phyloP scores from a whole-genome alignment of 2,888 invertebrate genomes.

The Apamea crenata region DNA sequence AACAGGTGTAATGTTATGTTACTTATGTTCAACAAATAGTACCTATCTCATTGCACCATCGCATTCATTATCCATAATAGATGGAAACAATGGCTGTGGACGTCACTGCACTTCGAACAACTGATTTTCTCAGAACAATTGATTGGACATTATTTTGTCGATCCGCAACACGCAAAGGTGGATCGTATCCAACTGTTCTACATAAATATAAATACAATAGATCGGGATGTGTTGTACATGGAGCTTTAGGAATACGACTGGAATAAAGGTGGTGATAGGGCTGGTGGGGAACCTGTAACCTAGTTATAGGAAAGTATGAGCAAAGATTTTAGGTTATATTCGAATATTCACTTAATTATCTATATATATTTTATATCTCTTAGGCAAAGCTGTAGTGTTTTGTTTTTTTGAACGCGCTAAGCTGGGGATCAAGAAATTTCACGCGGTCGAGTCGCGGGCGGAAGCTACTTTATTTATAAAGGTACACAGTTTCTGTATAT shows the following conservation, averaged over 20 bases:
- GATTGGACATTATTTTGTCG: slow-evolving; percentile 34
- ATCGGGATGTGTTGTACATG: neutral
- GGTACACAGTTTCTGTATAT: too few species aligned
- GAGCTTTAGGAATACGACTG: neutral
- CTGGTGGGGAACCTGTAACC: neutral
- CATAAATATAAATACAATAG: slow-evolving; percentile 39
- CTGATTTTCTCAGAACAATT: slow-evolving; percentile 42
- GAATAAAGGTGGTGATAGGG: neutral
- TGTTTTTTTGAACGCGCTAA: too few species aligned
- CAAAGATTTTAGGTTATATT: neutral
- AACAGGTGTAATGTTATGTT: neutral
- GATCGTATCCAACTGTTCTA: slow-evolving; percentile 27
- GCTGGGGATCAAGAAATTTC: too few species aligned
- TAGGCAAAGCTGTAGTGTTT: too few species aligned
- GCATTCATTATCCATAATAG: slow-evolving; percentile 23
- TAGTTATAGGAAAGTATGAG: neutral
- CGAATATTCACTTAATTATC: too few species aligned
- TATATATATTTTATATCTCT: too few species aligned
- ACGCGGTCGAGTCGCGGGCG: too few species aligned
- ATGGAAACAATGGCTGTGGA: slow-evolving; percentile 45
- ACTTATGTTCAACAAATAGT: neutral
- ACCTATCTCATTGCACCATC: neutral
- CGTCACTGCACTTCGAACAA: slow-evolving; percentile 43
- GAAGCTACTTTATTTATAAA: too few species aligned
- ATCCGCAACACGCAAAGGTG: slow-evolving; percentile 15